phyloP scores from a whole-genome alignment of 2,113 vertebrate genomes.

The Neopipo cinnamomea region DNA sequence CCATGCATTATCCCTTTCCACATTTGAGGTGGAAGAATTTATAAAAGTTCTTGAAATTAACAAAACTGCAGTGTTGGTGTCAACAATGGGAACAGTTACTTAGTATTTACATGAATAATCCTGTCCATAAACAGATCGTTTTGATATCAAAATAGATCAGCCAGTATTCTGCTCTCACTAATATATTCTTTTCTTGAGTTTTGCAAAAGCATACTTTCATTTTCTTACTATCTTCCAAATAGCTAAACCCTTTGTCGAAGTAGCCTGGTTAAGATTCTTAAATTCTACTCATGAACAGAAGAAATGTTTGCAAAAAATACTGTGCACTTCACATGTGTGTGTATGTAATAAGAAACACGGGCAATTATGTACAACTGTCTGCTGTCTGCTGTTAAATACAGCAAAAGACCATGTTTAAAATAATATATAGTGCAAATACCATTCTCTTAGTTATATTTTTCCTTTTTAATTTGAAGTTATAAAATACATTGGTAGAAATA shows the following conservation, averaged over 20 bases:
- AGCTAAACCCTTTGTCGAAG: background rate
- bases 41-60: background rate
- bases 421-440: background rate
- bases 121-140: background rate
- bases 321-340: background rate
- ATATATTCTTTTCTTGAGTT: background rate
- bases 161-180: background rate
- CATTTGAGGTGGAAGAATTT: background rate
- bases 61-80: background rate
- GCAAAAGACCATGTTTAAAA: background rate
- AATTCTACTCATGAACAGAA: background rate
- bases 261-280: background rate
- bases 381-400: background rate
- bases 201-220: background rate
- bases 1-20: background rate
- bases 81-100: background rate
- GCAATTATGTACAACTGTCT: background rate
- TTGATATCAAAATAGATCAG: background rate
- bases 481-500: conserved; percentile 26
- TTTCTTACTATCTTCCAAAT: background rate
- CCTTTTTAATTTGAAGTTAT: conserved; percentile 17
- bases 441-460: background rate
- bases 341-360: background rate
- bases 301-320: background rate
- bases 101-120: background rate